phyloP scores from a whole-genome alignment of 2,113 vertebrate species.

The Nannobrachium achirus region DNA sequence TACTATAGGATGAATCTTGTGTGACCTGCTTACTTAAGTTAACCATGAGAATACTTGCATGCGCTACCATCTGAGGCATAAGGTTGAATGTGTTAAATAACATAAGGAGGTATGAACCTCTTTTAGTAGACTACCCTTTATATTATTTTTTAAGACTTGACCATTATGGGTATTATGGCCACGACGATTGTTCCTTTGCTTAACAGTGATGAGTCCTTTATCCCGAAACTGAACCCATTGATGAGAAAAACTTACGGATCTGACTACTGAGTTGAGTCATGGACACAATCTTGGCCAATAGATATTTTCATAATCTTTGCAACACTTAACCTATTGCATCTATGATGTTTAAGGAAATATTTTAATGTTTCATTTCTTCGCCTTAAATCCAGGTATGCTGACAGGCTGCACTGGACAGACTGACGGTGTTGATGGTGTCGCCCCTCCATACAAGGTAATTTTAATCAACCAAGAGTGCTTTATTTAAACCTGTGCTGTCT shows the following conservation, averaged over 20 bases:
- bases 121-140: no score
- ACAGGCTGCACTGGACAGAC: constrained; percentile 89
- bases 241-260: constrained; percentile 76
- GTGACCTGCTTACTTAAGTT: constrained; percentile 57
- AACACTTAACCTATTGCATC: not conserved
- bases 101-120: no score
- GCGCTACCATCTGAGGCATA: constrained; percentile 91
- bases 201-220: constrained; percentile 78
- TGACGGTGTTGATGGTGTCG: constrained; percentile 93
- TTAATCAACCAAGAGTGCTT: not conserved
- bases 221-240: constrained; percentile 77
- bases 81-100: not conserved
- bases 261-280: constrained; percentile 80
- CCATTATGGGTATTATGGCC: no score
- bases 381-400: constrained; percentile 85
- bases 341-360: not conserved
- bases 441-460: constrained; percentile 91
- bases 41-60: constrained; percentile 82
- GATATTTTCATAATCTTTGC: no score
- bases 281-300: not conserved
- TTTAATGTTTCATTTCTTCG: not conserved
- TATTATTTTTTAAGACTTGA: no score
- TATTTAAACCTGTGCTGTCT: constrained; percentile 52
- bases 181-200: not conserved
- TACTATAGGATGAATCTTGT: not conserved